Evolutionary conservation across 1,140 invertebrate genomes (phyloP).

Genomic region (Lepidotrigona ventralis): DNA sequence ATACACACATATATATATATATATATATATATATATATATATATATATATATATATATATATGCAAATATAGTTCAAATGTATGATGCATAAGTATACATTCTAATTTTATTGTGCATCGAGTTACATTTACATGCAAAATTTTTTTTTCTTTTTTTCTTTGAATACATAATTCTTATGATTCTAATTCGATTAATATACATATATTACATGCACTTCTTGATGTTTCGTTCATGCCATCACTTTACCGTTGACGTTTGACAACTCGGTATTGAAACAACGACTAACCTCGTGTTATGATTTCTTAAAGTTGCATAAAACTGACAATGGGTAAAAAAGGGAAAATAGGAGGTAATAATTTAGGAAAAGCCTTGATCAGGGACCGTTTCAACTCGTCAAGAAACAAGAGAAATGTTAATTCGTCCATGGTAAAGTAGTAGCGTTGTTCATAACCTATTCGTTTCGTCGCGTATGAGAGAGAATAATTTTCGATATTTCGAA

Average conservation of each 20-base stretch:
- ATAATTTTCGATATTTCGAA: slow-evolving; percentile 15
- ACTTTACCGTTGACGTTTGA: neutral
- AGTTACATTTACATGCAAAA: slow-evolving; percentile 15
- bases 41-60: too few relatives aligned
- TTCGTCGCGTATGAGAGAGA: neutral
- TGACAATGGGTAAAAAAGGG: slow-evolving; percentile 52
- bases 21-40: too few relatives aligned
- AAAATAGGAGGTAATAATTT: slow-evolving; percentile 82
- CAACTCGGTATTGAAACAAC: neutral
- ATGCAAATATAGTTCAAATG: slow-evolving; percentile 22
- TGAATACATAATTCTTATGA: neutral
- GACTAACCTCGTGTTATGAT: slow-evolving; percentile 18
- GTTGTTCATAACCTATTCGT: slow-evolving; percentile 31
- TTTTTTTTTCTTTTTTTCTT: neutral
- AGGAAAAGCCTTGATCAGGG: slow-evolving; percentile 88
- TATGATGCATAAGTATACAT: slow-evolving; percentile 33
- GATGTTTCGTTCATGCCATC: neutral
- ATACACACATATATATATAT: too few relatives aligned
- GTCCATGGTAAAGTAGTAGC: slow-evolving; percentile 66
- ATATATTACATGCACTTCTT: neutral
- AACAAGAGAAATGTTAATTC: slow-evolving; percentile 83
- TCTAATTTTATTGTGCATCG: slow-evolving; percentile 16
- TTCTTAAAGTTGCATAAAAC: neutral
- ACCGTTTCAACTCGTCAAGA: slow-evolving; percentile 85
- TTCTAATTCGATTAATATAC: neutral